Evolutionary conservation across 1,140 invertebrate species (phyloP).

Genomic region (Mylabris phalerata): DNA sequence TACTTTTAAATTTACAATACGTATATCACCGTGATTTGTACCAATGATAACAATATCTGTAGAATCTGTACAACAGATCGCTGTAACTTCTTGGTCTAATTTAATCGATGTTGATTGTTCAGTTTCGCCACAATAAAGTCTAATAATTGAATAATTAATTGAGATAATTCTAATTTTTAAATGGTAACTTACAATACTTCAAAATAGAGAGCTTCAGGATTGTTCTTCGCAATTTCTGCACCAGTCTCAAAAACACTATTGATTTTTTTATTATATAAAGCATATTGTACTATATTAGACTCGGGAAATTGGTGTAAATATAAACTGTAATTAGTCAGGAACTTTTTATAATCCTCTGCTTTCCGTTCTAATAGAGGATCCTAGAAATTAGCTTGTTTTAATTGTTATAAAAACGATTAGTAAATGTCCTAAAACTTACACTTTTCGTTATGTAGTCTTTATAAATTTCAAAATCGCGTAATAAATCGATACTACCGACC

Average conservation of each 20-base stretch:
- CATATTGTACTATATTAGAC: slow-evolving; percentile 30
- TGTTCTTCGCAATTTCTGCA: slow-evolving; percentile 13
- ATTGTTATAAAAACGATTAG: background rate
- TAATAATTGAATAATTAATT: slow-evolving; percentile 5
- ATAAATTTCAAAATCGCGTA: slow-evolving; percentile 40
- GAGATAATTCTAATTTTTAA: no score
- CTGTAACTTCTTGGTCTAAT: slow-evolving; percentile 19
- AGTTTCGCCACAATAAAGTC: background rate
- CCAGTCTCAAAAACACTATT: slow-evolving; percentile 23
- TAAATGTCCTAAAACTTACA: slow-evolving; percentile 6
- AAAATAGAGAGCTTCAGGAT: slow-evolving; percentile 14
- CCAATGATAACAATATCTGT: slow-evolving; percentile 18
- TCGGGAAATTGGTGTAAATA: slow-evolving; percentile 22
- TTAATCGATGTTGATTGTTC: slow-evolving; percentile 18
- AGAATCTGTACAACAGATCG: slow-evolving; percentile 24
- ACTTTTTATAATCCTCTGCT: slow-evolving; percentile 24
- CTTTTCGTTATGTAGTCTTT: slow-evolving; percentile 31
- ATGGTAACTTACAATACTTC: slow-evolving; percentile 19
- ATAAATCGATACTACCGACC: slow-evolving; percentile 38
- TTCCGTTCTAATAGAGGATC: slow-evolving; percentile 6
- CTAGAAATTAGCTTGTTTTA: background rate
- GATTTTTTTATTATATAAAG: slow-evolving; percentile 15
- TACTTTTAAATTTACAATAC: slow-evolving; percentile 18
- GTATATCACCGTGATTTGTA: slow-evolving; percentile 13
- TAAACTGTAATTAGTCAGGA: slow-evolving; percentile 22